Evolutionary conservation across 2,888 invertebrate species (phyloP).

Genomic region (Drosophila nigritarsus): DNA sequence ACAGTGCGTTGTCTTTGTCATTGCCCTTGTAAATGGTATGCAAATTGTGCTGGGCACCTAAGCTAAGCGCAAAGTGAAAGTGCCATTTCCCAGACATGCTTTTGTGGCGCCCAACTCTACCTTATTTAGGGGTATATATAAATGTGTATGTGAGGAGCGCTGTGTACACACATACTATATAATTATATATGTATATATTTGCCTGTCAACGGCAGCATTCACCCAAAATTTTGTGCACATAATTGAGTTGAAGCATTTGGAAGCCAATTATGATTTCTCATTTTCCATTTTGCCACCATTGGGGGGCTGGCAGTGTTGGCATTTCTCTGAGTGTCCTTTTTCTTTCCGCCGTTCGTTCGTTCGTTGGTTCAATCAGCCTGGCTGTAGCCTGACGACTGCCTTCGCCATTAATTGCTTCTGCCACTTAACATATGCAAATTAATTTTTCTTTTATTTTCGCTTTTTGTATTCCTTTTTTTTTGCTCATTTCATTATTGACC

Average conservation of each 20-base stretch:
- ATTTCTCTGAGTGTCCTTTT: neutral
- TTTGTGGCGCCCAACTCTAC: constrained; percentile 1
- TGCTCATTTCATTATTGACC: constrained; percentile 37
- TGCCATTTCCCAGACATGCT: constrained; percentile 59
- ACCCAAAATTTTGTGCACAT: constrained; percentile 68
- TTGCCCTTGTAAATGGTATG: constrained; percentile 53
- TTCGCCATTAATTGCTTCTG: constrained; percentile 73
- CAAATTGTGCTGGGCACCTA: constrained; percentile 71
- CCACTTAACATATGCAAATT: constrained; percentile 82
- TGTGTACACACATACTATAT: constrained; percentile 12
- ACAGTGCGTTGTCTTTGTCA: constrained; percentile 20
- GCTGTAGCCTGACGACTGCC: constrained; percentile 9
- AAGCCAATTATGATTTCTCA: constrained; percentile 80
- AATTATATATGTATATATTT: constrained; percentile 41
- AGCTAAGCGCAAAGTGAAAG: constrained; percentile 69
- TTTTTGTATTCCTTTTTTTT: constrained; percentile 8
- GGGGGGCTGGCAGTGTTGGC: neutral
- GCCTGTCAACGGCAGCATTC: constrained; percentile 75
- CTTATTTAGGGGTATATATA: neutral
- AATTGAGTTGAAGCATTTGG: constrained; percentile 81
- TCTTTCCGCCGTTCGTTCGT: constrained; percentile 35
- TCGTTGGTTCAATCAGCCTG: constrained; percentile 57
- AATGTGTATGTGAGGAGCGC: neutral
- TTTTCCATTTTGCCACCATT: constrained; percentile 48
- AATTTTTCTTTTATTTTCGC: constrained; percentile 53